Base-by-base conservation (phyloP, 2,113 vertebrate genomes). In the Calonectris borealis region DNA sequence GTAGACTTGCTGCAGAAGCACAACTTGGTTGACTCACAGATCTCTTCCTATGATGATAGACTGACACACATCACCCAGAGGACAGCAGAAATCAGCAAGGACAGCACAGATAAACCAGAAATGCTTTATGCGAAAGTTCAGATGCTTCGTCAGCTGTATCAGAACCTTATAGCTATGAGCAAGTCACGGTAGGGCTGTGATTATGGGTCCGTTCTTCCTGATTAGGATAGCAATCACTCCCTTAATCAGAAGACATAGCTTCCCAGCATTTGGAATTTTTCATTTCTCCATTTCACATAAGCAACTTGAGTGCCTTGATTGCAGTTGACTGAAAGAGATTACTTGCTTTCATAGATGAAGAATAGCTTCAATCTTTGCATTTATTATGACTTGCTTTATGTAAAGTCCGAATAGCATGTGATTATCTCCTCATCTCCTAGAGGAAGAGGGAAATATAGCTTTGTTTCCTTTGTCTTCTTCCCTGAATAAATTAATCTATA, bases 1-100 rank as follows among this genome's bases (percentile, higher is more conserved):
- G 98, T 97, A 48, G 98, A 98, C 86, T 97, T 99, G 75, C 98
- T 99, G 19, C 99, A 99, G 96, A 98, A 98, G 49, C 99, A 99
- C 38, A 97, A 98, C 64, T 97, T 99, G 55, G 65, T 99, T 91
- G 98, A 99, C 79, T 98, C 98, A 0, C 99, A 98, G 93, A 98
- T 99, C 94, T 98, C 96, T 4, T 97, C 98, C 52, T 98, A 98
- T 11, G 98, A 98, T n/a, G 98, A 98, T 68, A 98, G 96, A 21
- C 78, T 99, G 93, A 85, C 40, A 40, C 70, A 93, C 26, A 98
- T 99, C 78, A 98, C 95, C 69, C 94, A 90, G 72, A 96, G 87
- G 78, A 97, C 97, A 6, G 73, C 97, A 34, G 96, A 96, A 93
- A 91, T 97, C 90, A 96, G 93, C 65, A 97, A 96, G 83, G 91